Percentiles rank a stretch among this genome's conserved stretches.
Conservation (phyloP, 1,140 invertebrate genomes). For the Cryptotermes secundus region DNA sequence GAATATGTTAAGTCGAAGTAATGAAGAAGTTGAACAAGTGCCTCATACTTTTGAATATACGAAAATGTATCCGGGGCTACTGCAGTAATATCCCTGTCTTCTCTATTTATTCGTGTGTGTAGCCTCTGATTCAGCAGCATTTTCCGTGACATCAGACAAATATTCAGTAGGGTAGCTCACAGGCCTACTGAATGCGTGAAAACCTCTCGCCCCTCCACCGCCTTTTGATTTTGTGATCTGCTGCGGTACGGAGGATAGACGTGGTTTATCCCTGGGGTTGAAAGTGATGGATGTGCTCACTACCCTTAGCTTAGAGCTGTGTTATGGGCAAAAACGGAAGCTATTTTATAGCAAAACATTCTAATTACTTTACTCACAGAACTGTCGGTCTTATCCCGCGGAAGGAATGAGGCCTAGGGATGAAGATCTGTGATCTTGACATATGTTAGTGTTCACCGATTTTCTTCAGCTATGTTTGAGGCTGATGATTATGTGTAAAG, state of each 20-base stretch:
- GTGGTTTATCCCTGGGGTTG: background rate
- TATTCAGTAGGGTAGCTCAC: background rate
- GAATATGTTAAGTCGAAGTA: no score
- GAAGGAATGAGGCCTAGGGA: background rate
- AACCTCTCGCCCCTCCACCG: background rate
- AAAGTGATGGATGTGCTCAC: constrained; percentile 5
- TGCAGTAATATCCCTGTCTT: background rate
- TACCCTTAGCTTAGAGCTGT: background rate
- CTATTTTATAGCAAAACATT: constrained; percentile 5
- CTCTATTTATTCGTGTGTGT: background rate
- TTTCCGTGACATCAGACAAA: background rate
- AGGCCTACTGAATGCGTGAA: background rate
- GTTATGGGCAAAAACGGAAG: constrained; percentile 8
- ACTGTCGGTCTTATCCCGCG: background rate
- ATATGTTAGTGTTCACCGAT: background rate
- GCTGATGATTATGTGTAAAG: no score
- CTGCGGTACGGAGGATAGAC: background rate
- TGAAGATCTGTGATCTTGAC: background rate
- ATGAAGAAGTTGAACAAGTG: no score
- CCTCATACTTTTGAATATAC: no score
- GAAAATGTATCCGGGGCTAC: no score
- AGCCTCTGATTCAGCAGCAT: background rate
- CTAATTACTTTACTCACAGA: background rate
- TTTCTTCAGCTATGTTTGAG: no score
- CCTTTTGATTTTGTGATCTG: background rate